phyloP scores from a whole-genome alignment of 2,797 vertebrate species.

The Takifugu ocellatus region DNA sequence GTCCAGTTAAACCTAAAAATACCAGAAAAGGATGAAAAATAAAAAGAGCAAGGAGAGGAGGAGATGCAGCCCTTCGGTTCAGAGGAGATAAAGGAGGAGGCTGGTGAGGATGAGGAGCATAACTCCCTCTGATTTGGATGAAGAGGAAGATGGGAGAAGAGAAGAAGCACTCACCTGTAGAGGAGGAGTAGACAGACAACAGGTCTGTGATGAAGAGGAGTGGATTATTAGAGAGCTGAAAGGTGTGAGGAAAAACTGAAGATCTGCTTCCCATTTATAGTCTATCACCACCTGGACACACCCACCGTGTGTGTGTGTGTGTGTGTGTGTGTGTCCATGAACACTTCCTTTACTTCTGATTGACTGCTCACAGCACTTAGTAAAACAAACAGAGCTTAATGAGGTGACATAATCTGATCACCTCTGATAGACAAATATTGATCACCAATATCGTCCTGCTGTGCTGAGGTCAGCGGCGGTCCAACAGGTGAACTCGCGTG shows the following conservation, averaged over 20 bases:
- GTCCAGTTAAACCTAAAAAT: too few species aligned
- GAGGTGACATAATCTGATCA: conserved; percentile 46
- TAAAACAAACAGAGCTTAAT: conserved; percentile 53
- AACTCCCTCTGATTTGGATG: too few species aligned
- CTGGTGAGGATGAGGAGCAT: neutral
- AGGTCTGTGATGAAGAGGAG: conserved; percentile 43
- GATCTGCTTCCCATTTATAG: conserved; percentile 53
- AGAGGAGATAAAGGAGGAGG: neutral
- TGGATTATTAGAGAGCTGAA: conserved; percentile 33
- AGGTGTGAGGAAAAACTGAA: conserved; percentile 49
- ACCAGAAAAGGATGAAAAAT: too few species aligned
- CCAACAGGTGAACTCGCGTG: neutral
- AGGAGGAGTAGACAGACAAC: conserved; percentile 8
- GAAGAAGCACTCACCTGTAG: conserved; percentile 14
- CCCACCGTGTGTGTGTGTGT: conserved; percentile 2
- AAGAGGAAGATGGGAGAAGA: neutral
- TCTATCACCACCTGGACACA: conserved; percentile 8
- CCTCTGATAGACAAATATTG: conserved; percentile 25
- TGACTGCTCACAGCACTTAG: conserved; percentile 36
- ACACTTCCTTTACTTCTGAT: conserved; percentile 13
- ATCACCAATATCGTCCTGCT: conserved; percentile 12
- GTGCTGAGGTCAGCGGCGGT: conserved; percentile 16
- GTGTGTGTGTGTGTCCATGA: conserved; percentile 8
- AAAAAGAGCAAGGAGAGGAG: neutral
- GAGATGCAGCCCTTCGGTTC: neutral